phyloP scores from a whole-genome alignment of 2,888 invertebrate species.

The Catocala nupta region DNA sequence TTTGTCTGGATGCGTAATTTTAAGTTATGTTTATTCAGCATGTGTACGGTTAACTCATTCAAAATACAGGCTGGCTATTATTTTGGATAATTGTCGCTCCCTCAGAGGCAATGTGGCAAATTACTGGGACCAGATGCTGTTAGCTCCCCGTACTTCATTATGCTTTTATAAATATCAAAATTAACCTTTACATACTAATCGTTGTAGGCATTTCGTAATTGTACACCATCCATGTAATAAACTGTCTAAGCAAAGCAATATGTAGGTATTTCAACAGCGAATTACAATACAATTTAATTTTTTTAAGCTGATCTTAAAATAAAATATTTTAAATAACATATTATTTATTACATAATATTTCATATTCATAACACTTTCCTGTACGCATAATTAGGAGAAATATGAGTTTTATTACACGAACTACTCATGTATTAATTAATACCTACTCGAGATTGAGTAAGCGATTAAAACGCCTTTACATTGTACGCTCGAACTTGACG shows the following conservation, averaged over 20 bases:
- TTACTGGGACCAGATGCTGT: conserved; percentile 16
- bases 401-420: no score
- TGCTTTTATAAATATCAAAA: conserved; percentile 13
- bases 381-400: no score
- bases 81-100: conserved; percentile 23
- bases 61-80: conserved; percentile 17
- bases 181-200: conserved; percentile 9
- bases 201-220: background rate
- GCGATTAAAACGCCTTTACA: no score
- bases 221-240: background rate
- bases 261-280: background rate
- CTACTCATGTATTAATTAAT: no score
- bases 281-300: no score
- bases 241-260: background rate
- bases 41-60: conserved; percentile 14
- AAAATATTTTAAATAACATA: no score
- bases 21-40: conserved; percentile 1
- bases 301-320: no score
- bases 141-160: conserved; percentile 14
- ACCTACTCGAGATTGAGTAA: no score
- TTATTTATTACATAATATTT: no score
- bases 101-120: conserved; percentile 19
- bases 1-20: conserved; percentile 4
- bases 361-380: no score
- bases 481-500: no score